Conservation (phyloP, 1,140 invertebrate genomes). For the Eulimnadia texana region DNA sequence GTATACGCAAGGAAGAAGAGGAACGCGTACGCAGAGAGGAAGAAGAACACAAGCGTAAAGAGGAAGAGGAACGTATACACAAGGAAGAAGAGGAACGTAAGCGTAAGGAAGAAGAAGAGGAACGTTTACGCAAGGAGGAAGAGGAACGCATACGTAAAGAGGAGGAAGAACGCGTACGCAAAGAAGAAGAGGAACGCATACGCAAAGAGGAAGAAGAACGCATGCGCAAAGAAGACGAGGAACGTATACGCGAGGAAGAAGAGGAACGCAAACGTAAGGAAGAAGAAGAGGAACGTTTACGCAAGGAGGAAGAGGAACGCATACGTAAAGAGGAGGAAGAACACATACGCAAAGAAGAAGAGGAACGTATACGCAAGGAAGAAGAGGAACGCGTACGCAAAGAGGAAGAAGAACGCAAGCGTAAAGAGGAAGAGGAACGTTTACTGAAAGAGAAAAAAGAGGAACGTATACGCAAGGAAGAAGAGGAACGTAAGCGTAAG, state of each 20-base stretch:
- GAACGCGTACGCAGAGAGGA: background rate
- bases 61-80: slow-evolving; percentile 17
- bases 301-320: slow-evolving; percentile 15
- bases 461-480: slow-evolving; percentile 10
- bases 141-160: slow-evolving; percentile 8
- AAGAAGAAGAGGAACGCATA: slow-evolving; percentile 16
- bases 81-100: background rate
- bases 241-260: slow-evolving; percentile 9
- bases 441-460: background rate
- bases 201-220: slow-evolving; percentile 8
- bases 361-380: slow-evolving; percentile 3
- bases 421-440: background rate
- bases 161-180: background rate
- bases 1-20: background rate
- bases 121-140: background rate
- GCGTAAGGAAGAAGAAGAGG: background rate
- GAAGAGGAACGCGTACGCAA: background rate
- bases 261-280: slow-evolving; percentile 21
- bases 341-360: background rate
- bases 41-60: background rate
- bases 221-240: slow-evolving; percentile 7
- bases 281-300: background rate
- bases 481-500: slow-evolving; percentile 16
- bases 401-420: slow-evolving; percentile 17
- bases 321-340: background rate